Evolutionary conservation across 37 sponge, comb jelly and placozoan genomes (phyloP).

Genomic region (Chondrilla cf. caribensis): DNA sequence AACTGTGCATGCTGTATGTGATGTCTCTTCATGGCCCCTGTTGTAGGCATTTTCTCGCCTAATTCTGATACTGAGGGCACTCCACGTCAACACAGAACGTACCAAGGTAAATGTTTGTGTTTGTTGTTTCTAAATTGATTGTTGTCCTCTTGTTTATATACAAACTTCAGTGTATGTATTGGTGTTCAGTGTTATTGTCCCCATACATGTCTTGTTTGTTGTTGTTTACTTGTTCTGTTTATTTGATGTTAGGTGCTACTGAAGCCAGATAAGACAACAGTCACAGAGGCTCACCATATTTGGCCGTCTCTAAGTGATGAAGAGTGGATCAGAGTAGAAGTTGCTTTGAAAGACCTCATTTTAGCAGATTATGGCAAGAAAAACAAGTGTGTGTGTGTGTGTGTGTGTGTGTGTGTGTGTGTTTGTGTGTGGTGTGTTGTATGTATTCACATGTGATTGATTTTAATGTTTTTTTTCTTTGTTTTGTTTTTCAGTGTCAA

Average conservation of each 20-base stretch:
- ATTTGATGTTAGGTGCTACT: conserved; percentile 67
- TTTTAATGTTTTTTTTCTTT: not conserved
- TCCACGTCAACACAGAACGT: conserved; percentile 96
- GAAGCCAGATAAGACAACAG: conserved; percentile 99
- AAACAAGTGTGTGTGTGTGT: conserved; percentile 81
- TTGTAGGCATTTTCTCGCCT: conserved; percentile 89
- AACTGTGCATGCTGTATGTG: not conserved
- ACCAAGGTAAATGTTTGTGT: conserved; percentile 65
- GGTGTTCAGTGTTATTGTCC: not conserved
- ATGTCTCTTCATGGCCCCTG: not conserved
- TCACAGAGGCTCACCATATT: conserved; percentile 98
- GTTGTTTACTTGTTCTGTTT: not conserved
- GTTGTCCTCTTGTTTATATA: not conserved
- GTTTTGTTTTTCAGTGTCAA: conserved; percentile 72
- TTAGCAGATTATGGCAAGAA: conserved; percentile 99
- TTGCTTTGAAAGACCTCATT: conserved; percentile 96
- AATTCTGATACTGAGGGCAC: conserved; percentile 97
- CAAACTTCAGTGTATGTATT: not conserved
- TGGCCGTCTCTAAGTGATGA: conserved; percentile 96
- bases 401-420: not conserved
- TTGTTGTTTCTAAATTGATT: no score
- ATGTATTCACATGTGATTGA: not conserved
- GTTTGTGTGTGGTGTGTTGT: not conserved
- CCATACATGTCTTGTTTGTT: no score
- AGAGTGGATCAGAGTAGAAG: conserved; percentile 98